Base-by-base conservation (phyloP, 1,140 invertebrate species). In the Lasioglossum baleicum region DNA sequence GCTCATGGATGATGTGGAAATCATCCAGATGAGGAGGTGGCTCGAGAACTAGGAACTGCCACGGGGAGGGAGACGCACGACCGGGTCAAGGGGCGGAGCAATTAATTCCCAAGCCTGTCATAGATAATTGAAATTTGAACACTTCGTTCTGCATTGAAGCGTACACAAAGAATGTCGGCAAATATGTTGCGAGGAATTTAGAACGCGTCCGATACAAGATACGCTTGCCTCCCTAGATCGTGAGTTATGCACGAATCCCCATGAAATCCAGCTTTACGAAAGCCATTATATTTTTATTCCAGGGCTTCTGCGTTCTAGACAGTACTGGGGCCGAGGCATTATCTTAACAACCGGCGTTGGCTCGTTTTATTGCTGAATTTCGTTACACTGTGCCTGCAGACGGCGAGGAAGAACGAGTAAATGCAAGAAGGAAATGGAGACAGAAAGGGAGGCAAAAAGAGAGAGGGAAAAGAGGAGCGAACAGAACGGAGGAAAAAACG, bases 221-320 rank as follows among this genome's bases (percentile, higher is more conserved):
- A 61, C 56, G 56, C 1, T n/a, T 35, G 75, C 5, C 64, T 61
- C 51, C 0, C n/a, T n/a, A 58, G 76, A 66, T 75, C 42, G 56
- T 64, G 75, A 83, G 7, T 84, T 71, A 75, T 60, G 77, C 61
- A 64, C 15, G 26, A 35, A 53, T 53, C 13, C 15, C 15, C 40
- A 61, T 40, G 13, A 31, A 35, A 61, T 80, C 20, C 76, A 75
- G 60, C 83, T 83, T 75, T 67, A 69, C 64, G 75, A 40, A 68
- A 67, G 64, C 48, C 66, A 58, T 84, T 83, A 83, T 68, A 80
- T 80, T 84, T 84, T 83, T 80, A 84, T 80, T 71, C 63, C n/a
- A 56, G 7, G 51, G 51, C 71, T 81, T 64, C n/a, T 31, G n/a
- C 72, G 20, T 22, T 42, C 79, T 10, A 58, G 63, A 17, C 60